Conservation (phyloP, 2,888 invertebrate species). For the Acanthococcus lagerstroemiae region DNA sequence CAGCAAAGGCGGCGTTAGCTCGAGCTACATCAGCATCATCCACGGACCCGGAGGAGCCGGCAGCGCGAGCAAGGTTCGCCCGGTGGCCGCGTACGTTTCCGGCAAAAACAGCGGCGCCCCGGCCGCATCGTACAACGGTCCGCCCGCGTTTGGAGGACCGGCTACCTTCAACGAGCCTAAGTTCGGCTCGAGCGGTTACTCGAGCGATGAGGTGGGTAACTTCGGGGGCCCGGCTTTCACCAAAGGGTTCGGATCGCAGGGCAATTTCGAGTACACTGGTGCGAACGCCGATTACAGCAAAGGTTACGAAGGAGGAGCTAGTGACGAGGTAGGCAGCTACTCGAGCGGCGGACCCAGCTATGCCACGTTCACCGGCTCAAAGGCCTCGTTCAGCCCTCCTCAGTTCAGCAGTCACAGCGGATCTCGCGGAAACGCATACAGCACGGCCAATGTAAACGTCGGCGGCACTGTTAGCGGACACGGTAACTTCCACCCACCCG, state of each 20-base stretch:
- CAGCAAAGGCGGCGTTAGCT: slow-evolving; percentile 13
- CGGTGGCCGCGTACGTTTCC: neutral
- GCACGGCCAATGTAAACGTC: slow-evolving; percentile 17
- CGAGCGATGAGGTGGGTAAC: neutral
- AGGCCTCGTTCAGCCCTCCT: neutral
- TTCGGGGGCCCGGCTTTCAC: neutral
- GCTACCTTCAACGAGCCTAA: slow-evolving; percentile 2
- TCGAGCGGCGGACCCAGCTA: slow-evolving; percentile 26
- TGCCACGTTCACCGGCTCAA: slow-evolving; percentile 12
- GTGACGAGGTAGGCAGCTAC: slow-evolving; percentile 26
- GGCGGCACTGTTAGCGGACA: slow-evolving; percentile 1
- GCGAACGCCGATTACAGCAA: neutral
- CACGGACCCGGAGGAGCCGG: slow-evolving; percentile 18
- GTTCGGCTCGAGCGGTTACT: slow-evolving; percentile 2
- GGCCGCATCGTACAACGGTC: slow-evolving; percentile 1
- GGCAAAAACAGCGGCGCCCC: neutral
- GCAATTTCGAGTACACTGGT: neutral
- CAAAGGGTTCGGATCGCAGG: neutral
- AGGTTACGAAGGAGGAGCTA: slow-evolving; percentile 21
- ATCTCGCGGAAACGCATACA: slow-evolving; percentile 26
- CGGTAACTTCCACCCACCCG: slow-evolving; percentile 20
- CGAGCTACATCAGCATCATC: slow-evolving; percentile 25
- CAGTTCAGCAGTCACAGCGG: neutral
- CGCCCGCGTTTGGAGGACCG: neutral
- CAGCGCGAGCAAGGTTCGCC: slow-evolving; percentile 6